Base-by-base conservation (phyloP, 1,140 invertebrate genomes). In the Nomia melanderi region DNA sequence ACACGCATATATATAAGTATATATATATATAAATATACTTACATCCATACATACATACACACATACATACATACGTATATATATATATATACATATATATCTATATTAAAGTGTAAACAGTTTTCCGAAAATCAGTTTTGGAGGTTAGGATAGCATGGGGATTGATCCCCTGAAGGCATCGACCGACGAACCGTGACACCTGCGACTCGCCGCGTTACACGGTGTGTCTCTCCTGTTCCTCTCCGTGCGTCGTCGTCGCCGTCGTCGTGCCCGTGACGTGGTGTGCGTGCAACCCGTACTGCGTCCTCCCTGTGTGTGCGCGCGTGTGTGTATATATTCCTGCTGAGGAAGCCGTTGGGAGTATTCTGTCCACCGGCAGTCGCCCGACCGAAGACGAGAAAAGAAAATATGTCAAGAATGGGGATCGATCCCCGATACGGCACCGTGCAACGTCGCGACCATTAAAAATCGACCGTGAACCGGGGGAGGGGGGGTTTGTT, bases 141-240 rank as follows among this genome's bases (percentile, higher is more conserved):
- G 81, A 84, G 82, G 82, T 84, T 84, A 84, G 82, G 78, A 70
- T 77, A 78, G 71, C 81, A 84, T 72, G 81, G 67, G 69, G 77
- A 84, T 84, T 77, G 81, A 83, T 80, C 60, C 71, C 66, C 77
- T 70, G 70, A 76, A 83, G 73, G 77, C 73, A 83, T 83, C 81
- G 83, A 71, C 71, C 77, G 78, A 73, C 73, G 69, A 73, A 84
- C 78, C 82, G 82, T 80, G 83, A 81, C 84, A 79, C 69, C 79
- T 39, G 60, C 63, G 67, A 60, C 79, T 57, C 39, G 33, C 36
- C 63, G 65, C 67, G 29, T n/a, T 76, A 33, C 64, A 17, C 64
- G 57, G 39, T 50, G 63, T 69, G 47, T 25, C 9, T 36, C 27
- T 25, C 6, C 47, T 50, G 53, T n/a, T 33, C 25, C 41, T 62